Conservation (phyloP, 1,140 invertebrate genomes). For the Drosophila busckii region DNA sequence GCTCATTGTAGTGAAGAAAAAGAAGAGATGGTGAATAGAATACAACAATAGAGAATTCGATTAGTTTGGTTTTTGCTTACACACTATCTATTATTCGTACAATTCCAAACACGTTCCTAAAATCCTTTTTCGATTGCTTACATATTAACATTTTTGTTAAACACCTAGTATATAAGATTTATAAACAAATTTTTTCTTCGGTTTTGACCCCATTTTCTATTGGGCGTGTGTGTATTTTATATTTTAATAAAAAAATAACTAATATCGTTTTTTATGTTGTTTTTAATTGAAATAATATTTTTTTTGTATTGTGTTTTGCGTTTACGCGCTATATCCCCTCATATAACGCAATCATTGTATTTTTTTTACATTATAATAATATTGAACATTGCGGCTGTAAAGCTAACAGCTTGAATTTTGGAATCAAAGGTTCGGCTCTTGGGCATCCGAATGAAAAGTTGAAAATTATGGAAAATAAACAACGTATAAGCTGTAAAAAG, state of each 20-base stretch:
- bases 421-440: no score
- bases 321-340: conserved; percentile 19
- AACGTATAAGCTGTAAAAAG: no score
- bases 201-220: conserved; percentile 12
- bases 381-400: conserved; percentile 29
- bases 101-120: conserved; percentile 28
- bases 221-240: conserved; percentile 9
- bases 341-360: conserved; percentile 43
- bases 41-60: conserved; percentile 4
- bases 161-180: conserved; percentile 36
- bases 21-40: neutral
- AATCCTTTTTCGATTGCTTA: conserved; percentile 29
- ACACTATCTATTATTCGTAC: conserved; percentile 61
- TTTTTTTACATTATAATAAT: conserved; percentile 25
- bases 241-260: conserved; percentile 50
- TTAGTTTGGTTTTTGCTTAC: conserved; percentile 46
- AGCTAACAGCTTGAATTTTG: conserved; percentile 40
- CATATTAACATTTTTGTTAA: conserved; percentile 29
- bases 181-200: conserved; percentile 2
- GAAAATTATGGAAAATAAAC: conserved; percentile 26
- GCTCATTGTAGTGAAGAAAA: conserved; percentile 17
- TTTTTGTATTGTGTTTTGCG: conserved; percentile 30
- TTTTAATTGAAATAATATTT: conserved; percentile 54
- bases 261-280: conserved; percentile 41
- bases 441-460: conserved; percentile 25